Base-by-base conservation (phyloP, 2,797 vertebrate genomes). In the Poecilia velifera region DNA sequence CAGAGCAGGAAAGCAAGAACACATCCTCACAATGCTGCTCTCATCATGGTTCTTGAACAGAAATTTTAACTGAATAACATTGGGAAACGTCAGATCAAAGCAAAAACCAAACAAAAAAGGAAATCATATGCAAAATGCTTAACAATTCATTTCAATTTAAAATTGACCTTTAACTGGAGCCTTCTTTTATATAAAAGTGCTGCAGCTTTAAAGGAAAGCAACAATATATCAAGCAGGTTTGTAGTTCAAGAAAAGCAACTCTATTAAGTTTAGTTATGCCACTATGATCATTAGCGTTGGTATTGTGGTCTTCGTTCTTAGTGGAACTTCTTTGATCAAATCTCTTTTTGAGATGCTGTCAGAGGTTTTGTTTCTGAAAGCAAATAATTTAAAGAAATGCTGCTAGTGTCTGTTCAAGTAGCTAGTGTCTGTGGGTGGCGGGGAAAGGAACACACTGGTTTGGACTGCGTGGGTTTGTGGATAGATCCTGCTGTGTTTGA, bases 401-500 rank as follows among this genome's bases (percentile, higher is more conserved):
- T 77, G n/a, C 41, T 68, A 28, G 25, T 74, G 3, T 57, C 49
- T 51, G 49, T 51, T 22, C 20, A 51, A 51, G 49, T 20, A 51
- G 49, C 49, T 22, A 39, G 47, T 51, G 51, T 53, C 22, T 53
- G 62, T 36, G 68, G 51, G 57, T 46, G 59, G 43, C 1, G 18
- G 75, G 72, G 68, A 72, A 72, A 72, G 68, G 75, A 72, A 70
- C 46, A 78, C 43, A 10, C 68, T 51, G 75, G 43, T 85, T 68
- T 79, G 57, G 41, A 75, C 81, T 68, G 73, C 13, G 51, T 72
- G 6, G 55, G 77, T 78, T 66, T 84, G 57, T 75, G 85, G 74
- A 78, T 70, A 72, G 41, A 80, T 78, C 62, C 80, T 77, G 49
- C 57, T 4, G 28, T 18, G 3, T 87, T 82, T 43, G 82, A 76